Base-by-base conservation (phyloP, 2,113 vertebrate genomes). In the Uria lomvia region DNA sequence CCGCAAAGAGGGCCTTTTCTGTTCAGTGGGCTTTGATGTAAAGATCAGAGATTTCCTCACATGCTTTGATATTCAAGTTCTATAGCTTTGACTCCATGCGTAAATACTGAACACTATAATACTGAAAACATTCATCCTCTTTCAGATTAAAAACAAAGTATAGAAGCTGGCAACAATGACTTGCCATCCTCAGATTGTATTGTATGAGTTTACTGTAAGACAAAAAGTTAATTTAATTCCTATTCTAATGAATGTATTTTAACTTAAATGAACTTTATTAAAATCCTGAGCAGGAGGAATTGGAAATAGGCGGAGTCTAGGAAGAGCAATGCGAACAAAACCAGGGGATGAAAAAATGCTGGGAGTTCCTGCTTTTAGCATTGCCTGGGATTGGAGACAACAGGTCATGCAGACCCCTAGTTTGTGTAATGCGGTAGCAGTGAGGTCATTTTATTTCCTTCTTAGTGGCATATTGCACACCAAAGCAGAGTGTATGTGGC, bases 21-120 rank as follows among this genome's bases (percentile, higher is more conserved):
- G 17, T 93, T 94, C 68, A 65, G 63, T 70, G 70, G 65, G 58
- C 88, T 97, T 96, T 91, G 88, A 96, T 94, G 90, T 88, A 60
- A 94, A 96, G 90, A 96, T 97, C 94, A 96, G 96, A 97, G 66
- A 78, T 95, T 95, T 93, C 82, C n/a, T 87, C 71, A 45, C 53
- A n/a, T 84, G 75, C 80, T 93, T 97, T 97, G 93, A 92, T 95
- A 94, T 92, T 92, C 86, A 68, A 81, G 32, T 67, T 43, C 52
- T 76, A 29, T 40, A 45, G 36, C 40, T 95, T 94, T 89, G 63
- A 77, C 76, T 90, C 53, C 60, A 19, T 88, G 82, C 47, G 38
- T 76, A 89, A 93, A 88, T 42, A 78, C 53, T 23, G 36, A 90
- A 53, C 7, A 6, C 14, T 74, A 1, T 16, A 80, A 65, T 47